Conservation (phyloP, 2,113 vertebrate species). For the Rhea americana region DNA sequence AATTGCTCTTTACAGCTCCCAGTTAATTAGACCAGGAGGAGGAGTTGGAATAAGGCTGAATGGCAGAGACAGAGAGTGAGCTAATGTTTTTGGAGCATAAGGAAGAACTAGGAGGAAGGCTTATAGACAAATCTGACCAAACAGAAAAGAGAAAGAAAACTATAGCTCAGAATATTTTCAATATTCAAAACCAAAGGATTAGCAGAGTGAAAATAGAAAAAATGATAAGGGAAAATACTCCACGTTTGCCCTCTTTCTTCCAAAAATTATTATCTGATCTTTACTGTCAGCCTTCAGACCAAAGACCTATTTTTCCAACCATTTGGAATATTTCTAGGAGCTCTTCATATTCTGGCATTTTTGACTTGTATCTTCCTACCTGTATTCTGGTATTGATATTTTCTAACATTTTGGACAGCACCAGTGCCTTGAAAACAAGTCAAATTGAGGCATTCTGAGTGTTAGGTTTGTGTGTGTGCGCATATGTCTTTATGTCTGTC, state of each 20-base stretch:
- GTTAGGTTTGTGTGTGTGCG: neutral
- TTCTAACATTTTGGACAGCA: neutral
- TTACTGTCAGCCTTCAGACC: neutral
- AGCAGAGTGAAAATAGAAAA: neutral
- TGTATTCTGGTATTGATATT: neutral
- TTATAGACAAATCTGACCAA: neutral
- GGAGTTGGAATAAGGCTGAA: neutral
- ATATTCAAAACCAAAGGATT: neutral
- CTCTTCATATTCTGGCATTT: neutral
- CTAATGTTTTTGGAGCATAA: neutral
- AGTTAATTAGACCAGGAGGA: neutral
- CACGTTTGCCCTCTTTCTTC: neutral
- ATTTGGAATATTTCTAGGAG: neutral
- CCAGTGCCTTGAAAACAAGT: neutral
- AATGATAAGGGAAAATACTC: neutral
- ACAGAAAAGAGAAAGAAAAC: neutral
- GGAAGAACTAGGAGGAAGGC: neutral
- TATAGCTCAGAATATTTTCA: neutral
- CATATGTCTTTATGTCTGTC: neutral
- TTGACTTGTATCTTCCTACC: neutral
- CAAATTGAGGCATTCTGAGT: neutral
- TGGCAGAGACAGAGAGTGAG: neutral
- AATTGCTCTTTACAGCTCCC: neutral
- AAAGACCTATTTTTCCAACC: neutral
- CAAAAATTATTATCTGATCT: neutral